A percentile compares a stretch with the other conserved stretches of the same genome.
Evolutionary conservation across 2,113 vertebrate species (phyloP).

Genomic region (Eulemur macaco): DNA sequence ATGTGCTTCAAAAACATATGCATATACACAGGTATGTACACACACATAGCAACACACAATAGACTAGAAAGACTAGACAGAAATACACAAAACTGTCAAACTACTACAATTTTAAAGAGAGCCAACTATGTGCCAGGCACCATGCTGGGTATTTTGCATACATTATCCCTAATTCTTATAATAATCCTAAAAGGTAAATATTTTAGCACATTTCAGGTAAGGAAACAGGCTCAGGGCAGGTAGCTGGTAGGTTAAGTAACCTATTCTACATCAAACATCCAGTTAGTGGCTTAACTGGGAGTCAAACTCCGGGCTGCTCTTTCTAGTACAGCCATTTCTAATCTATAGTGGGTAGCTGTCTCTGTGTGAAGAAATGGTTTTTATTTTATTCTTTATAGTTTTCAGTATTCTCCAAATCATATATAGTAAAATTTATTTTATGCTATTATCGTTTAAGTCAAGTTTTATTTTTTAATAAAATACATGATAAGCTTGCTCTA

Average conservation of each 20-base stretch:
- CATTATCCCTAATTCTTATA: neutral
- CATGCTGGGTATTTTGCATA: neutral
- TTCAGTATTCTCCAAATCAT: conserved; percentile 36
- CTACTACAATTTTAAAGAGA: neutral
- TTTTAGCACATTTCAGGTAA: neutral
- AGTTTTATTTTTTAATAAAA: conserved; percentile 46
- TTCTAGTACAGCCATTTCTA: neutral
- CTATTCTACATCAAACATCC: neutral
- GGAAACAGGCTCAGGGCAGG: neutral
- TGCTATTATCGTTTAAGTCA: neutral
- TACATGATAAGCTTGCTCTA: neutral
- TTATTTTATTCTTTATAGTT: conserved; percentile 23
- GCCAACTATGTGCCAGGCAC: neutral
- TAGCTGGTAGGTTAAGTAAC: neutral
- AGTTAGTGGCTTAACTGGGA: neutral
- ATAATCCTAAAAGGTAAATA: neutral
- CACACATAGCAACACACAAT: neutral
- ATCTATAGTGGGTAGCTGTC: neutral
- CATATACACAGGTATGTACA: neutral
- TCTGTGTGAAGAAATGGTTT: neutral
- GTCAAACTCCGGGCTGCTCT: neutral
- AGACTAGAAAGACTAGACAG: neutral
- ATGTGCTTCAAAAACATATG: neutral
- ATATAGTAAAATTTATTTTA: conserved; percentile 17
- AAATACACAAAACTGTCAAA: neutral